Evolutionary conservation across 2,113 vertebrate species (phyloP).

Genomic region (Nothocercus julius): DNA sequence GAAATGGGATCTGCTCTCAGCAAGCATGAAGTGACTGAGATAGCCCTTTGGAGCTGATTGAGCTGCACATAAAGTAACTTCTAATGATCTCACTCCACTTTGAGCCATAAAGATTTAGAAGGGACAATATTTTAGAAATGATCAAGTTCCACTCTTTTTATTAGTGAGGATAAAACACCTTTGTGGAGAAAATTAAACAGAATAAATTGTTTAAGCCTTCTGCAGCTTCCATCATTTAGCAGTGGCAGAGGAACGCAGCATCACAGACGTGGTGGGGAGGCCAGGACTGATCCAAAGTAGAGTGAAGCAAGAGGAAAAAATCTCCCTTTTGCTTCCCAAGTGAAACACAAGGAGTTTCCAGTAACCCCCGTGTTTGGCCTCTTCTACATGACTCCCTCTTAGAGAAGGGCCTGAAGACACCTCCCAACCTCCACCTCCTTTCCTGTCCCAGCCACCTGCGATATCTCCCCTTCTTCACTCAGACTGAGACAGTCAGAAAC

Average conservation of each 20-base stretch:
- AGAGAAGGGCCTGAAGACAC: not conserved
- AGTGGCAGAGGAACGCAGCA: accelerated
- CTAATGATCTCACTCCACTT: conserved; percentile 72
- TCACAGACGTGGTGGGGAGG: not conserved
- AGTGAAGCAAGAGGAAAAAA: not conserved
- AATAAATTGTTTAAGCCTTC: conserved; percentile 58
- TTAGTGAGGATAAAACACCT: conserved; percentile 70
- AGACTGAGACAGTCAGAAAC: accelerated
- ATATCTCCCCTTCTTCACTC: not conserved
- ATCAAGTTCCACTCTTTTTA: conserved; percentile 72
- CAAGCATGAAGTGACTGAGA: conserved; percentile 25
- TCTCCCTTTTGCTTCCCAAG: not conserved
- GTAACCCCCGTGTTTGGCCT: not conserved
- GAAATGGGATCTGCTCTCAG: conserved; percentile 58
- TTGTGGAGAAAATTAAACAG: conserved; percentile 62
- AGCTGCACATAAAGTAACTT: conserved; percentile 65
- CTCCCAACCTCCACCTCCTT: not conserved
- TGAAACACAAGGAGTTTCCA: not conserved
- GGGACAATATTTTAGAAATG: conserved; percentile 71
- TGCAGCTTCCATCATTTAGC: not conserved
- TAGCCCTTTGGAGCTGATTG: conserved; percentile 53
- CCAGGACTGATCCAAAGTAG: not conserved
- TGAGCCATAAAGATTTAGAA: conserved; percentile 75
- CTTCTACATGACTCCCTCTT: not conserved
- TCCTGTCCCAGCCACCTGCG: accelerated